Percentiles rank a stretch among this genome's conserved stretches.
Conservation (phyloP, 2,888 invertebrate genomes). For the Cataglyphis livida region DNA sequence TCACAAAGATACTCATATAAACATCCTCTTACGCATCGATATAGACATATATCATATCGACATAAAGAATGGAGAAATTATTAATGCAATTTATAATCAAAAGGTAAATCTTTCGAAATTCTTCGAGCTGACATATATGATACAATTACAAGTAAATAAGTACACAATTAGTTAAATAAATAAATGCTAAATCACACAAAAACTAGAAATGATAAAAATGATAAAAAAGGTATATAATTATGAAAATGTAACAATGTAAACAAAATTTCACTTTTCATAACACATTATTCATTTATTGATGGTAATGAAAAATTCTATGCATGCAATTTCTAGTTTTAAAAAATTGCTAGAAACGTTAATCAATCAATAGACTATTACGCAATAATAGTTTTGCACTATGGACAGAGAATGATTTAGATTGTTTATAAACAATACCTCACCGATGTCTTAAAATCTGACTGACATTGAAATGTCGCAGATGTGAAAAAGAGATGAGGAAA, state of each 20-base stretch:
- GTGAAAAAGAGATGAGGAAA: conserved; percentile 26
- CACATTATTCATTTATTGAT: not conserved
- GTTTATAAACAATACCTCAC: conserved; percentile 54
- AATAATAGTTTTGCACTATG: conserved; percentile 11
- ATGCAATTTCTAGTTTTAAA: conserved; percentile 8
- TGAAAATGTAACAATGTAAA: not conserved
- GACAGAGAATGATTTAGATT: conserved; percentile 19
- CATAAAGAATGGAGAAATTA: conserved; percentile 7
- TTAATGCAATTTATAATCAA: conserved; percentile 3
- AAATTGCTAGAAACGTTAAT: not conserved
- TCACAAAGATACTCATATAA: not conserved
- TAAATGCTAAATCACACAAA: not conserved
- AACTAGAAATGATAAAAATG: not conserved
- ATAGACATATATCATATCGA: not conserved
- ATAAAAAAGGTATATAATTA: not conserved
- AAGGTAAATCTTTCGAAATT: not conserved
- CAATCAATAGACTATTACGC: not conserved
- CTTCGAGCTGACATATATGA: not conserved
- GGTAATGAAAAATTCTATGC: conserved; percentile 22
- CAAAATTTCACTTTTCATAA: not conserved
- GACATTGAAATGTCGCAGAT: conserved; percentile 45
- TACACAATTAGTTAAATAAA: conserved; percentile 1
- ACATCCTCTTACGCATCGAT: not conserved
- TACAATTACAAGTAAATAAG: conserved; percentile 5
- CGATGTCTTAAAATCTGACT: conserved; percentile 68